Conservation (phyloP, 2,113 vertebrate species). For the Dascyllus trimaculatus region DNA sequence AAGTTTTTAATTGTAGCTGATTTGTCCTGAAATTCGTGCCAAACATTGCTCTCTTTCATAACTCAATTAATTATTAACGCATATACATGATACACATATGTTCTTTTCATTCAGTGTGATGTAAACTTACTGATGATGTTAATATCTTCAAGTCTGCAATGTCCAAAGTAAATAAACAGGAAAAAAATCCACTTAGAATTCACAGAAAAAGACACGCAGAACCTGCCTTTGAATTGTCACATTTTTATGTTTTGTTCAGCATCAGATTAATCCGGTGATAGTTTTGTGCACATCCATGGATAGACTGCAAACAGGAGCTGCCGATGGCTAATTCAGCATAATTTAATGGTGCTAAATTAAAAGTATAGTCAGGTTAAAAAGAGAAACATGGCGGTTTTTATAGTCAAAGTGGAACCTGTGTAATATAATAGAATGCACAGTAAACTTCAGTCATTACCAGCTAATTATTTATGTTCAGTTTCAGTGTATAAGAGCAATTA, state of each 20-base stretch:
- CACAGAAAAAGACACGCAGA: background rate
- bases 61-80: background rate
- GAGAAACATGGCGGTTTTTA: too few relatives aligned
- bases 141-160: background rate
- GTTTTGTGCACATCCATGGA: background rate
- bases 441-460: too few relatives aligned
- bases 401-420: too few relatives aligned
- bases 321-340: too few relatives aligned
- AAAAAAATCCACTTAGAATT: background rate
- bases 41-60: background rate
- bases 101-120: background rate
- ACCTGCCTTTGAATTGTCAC: background rate
- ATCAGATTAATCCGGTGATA: background rate
- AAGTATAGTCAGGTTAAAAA: too few relatives aligned
- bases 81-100: background rate
- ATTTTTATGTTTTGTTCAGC: background rate
- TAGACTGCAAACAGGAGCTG: too few relatives aligned
- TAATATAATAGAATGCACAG: too few relatives aligned
- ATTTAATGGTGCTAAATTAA: too few relatives aligned
- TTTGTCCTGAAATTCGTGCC: background rate
- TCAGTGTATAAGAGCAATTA: too few relatives aligned
- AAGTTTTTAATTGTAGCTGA: background rate
- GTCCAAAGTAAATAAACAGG: background rate
- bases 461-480: too few relatives aligned
- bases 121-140: accelerated